Base-by-base conservation (phyloP, 2,888 invertebrate genomes). In the Drosophila incognita region DNA sequence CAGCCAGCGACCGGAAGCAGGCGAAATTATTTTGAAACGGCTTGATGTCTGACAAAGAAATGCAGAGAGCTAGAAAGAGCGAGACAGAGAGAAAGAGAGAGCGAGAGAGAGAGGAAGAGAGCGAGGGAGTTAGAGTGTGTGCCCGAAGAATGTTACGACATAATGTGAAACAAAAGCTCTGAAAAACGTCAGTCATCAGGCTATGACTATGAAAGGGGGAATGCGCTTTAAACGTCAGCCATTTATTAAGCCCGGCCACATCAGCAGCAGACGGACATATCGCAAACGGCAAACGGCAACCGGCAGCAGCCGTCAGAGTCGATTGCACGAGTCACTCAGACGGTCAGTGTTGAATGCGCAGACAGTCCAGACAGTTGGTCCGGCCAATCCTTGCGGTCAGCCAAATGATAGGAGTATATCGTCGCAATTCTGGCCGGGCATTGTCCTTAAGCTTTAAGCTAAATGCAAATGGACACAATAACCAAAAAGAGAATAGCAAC, bases 21-120 rank as follows among this genome's bases (percentile, higher is more conserved):
- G 75, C 56, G 76, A 89, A 87, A 88, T 89, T 88, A 85, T 89
- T 87, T 89, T 81, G 85, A 89, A 87, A 85, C 85, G 85, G 73
- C 83, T 71, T 76, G 78, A 80, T 75, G 79, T 71, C 72, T 63
- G 66, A 31, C 58, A 49, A 21, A 31, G n/a, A 48, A 38, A 13
- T 35, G 36, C 21, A 61, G n/a, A 42, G 24, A 68, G 36, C 31
- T 24, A 35, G 54, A 31, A 33, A n/a, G 35, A 42, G 33, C 36
- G 15, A 13, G 7, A 13, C 21, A 46, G 21, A 13, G 7, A 18
- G 11, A 38, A 4, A 8, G 24, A 27, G 27, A 27, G 27, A 3
- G 27, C 0, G 27, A 27, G 24, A 7, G 8, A 15, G 0, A 27
- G 51, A 42, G 53, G 1, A 10, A 27, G 27, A 35, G 10, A 38